phyloP scores from a whole-genome alignment of 2,797 vertebrate species.

The Enteromius trimaculatus region DNA sequence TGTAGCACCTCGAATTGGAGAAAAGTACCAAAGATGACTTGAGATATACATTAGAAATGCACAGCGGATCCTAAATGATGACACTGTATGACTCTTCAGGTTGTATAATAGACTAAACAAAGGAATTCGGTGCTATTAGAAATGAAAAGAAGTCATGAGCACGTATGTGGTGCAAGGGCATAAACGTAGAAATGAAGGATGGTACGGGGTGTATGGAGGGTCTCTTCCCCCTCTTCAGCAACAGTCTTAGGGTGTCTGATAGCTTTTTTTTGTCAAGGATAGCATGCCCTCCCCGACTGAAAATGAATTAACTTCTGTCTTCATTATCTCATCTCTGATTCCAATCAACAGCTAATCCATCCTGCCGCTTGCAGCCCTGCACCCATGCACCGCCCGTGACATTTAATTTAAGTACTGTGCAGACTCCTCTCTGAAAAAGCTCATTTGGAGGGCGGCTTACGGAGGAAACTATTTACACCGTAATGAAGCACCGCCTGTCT shows the following conservation, averaged over 20 bases:
- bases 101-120: slow-evolving; percentile 15
- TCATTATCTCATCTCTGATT: slow-evolving; percentile 83
- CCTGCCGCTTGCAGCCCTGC: slow-evolving; percentile 60
- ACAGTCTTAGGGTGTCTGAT: slow-evolving; percentile 54
- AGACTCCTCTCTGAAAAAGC: slow-evolving; percentile 45
- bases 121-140: not conserved
- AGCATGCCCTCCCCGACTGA: slow-evolving; percentile 56
- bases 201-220: not conserved
- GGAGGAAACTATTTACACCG: slow-evolving; percentile 74
- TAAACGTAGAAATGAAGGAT: not conserved
- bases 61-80: not conserved
- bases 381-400: slow-evolving; percentile 72
- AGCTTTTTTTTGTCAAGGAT: slow-evolving; percentile 56
- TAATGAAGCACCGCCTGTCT: slow-evolving; percentile 68
- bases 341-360: slow-evolving; percentile 80
- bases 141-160: not conserved
- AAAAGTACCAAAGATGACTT: slow-evolving; percentile 16
- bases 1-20: slow-evolving; percentile 38
- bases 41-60: slow-evolving; percentile 9
- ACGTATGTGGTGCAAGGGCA: not conserved
- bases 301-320: slow-evolving; percentile 80
- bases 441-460: slow-evolving; percentile 65
- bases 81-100: not conserved
- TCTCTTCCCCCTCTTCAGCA: slow-evolving; percentile 15
- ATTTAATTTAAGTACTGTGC: slow-evolving; percentile 77